Percentiles rank a stretch among this genome's conserved stretches.
These are phyloP conservation scores for Umimayanthus kanabou DNA, from an alignment of 92 coral and sea anemone genomes.

Conservation along the genomic window DNA sequence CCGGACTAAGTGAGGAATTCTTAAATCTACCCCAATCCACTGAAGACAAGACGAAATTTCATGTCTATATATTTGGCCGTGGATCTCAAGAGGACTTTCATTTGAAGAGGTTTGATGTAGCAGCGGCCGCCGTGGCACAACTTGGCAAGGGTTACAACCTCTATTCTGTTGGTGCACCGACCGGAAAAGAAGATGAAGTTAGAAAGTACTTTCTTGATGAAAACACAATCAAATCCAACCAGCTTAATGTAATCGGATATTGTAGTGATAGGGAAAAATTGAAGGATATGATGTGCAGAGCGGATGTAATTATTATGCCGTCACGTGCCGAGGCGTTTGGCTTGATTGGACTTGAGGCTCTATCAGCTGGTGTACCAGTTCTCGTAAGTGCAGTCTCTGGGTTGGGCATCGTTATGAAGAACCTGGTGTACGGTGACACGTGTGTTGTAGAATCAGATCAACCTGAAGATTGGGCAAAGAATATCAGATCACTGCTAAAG, in stretches of 20 bases:
- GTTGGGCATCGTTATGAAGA: not conserved
- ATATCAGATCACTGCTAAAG: not conserved
- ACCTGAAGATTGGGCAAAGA: not conserved
- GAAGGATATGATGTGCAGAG: not conserved
- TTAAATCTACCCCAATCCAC: not conserved
- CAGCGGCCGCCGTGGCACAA: conserved; percentile 29
- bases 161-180: conserved; percentile 10
- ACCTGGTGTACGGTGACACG: not conserved
- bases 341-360: conserved; percentile 8
- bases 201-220: not conserved
- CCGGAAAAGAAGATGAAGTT: conserved; percentile 1
- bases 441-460: not conserved
- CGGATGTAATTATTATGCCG: not conserved
- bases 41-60: not conserved
- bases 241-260: not conserved
- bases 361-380: conserved; percentile 2
- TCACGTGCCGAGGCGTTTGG: conserved; percentile 17
- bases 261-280: not conserved
- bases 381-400: conserved; percentile 11
- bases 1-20: not conserved
- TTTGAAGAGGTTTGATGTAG: conserved; percentile 37
- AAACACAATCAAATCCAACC: not conserved
- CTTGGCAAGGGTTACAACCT: conserved; percentile 15
- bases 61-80: conserved; percentile 33
- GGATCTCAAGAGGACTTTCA: conserved; percentile 31